phyloP scores from a whole-genome alignment of 2,888 invertebrate genomes.

The Halocaridina rubra region DNA sequence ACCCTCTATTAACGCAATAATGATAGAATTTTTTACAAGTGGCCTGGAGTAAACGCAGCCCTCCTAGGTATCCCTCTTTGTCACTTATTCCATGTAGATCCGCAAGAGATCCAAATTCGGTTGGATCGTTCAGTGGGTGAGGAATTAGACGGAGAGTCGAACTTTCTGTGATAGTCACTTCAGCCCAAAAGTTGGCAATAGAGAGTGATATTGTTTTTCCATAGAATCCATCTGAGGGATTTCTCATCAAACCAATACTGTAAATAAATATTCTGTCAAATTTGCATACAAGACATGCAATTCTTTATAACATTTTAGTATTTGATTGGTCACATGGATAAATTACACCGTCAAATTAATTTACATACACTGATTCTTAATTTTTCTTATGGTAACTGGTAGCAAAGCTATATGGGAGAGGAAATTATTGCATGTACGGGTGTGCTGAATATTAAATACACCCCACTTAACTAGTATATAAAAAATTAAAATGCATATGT shows the following conservation, averaged over 20 bases:
- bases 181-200: slow-evolving; percentile 65
- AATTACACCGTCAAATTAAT: too few relatives aligned
- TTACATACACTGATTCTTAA: too few relatives aligned
- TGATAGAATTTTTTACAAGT: slow-evolving; percentile 65
- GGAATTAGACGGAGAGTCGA: slow-evolving; percentile 60
- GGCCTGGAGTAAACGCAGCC: slow-evolving; percentile 65
- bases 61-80: slow-evolving; percentile 65
- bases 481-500: too few relatives aligned
- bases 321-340: too few relatives aligned
- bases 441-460: too few relatives aligned
- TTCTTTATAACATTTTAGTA: too few relatives aligned
- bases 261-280: not conserved
- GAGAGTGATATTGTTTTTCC: slow-evolving; percentile 65
- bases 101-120: slow-evolving; percentile 60
- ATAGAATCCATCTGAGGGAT: slow-evolving; percentile 65
- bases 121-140: slow-evolving; percentile 65
- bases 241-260: slow-evolving; percentile 64
- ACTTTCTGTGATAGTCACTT: slow-evolving; percentile 64
- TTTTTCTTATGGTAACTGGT: too few relatives aligned
- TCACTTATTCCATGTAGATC: slow-evolving; percentile 63
- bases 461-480: too few relatives aligned
- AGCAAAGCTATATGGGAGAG: too few relatives aligned
- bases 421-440: too few relatives aligned
- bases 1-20: slow-evolving; percentile 64
- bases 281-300: too few relatives aligned